Evolutionary conservation across 23 tunicate genomes (phyloP).

Genomic region (Ciona savignyi): DNA sequence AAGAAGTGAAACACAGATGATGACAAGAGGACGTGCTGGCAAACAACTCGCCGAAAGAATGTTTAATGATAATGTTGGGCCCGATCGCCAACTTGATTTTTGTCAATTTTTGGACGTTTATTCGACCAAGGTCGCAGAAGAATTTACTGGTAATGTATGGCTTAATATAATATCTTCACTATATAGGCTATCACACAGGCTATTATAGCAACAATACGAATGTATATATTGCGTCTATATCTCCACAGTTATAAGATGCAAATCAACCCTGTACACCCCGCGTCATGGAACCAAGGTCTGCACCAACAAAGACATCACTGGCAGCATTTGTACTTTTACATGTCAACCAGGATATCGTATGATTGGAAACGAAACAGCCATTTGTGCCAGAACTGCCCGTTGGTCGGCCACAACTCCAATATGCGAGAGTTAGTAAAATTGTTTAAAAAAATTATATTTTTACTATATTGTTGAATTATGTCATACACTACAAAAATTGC

Average conservation of each 20-base stretch:
- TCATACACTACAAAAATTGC: too few species aligned
- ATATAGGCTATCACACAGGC: too few species aligned
- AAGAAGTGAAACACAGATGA: neutral
- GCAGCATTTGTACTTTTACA: slow-evolving; percentile 37
- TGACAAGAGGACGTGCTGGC: neutral
- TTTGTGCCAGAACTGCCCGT: slow-evolving; percentile 10
- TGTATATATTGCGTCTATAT: too few species aligned
- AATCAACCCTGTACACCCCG: slow-evolving; percentile 15
- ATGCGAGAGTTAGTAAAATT: slow-evolving; percentile 5
- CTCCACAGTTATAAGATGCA: slow-evolving; percentile 15
- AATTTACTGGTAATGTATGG: slow-evolving; percentile 6
- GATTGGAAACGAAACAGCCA: slow-evolving; percentile 9
- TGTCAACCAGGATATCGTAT: slow-evolving; percentile 27
- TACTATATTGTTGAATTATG: too few species aligned
- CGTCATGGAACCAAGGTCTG: slow-evolving; percentile 18
- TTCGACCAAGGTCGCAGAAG: neutral
- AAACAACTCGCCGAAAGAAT: slow-evolving; percentile 1
- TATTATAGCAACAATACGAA: too few species aligned
- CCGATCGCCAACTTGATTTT: neutral
- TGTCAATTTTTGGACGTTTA: slow-evolving; percentile 14
- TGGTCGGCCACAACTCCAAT: slow-evolving; percentile 1
- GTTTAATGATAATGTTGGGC: neutral
- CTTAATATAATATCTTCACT: too few species aligned
- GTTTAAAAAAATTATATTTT: neutral
- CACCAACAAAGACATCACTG: slow-evolving; percentile 16